Percentiles rank a stretch among this genome's conserved stretches.
Evolutionary conservation across 2,113 vertebrate genomes (phyloP).

Genomic region (Petrocephalus microphthalmus): DNA sequence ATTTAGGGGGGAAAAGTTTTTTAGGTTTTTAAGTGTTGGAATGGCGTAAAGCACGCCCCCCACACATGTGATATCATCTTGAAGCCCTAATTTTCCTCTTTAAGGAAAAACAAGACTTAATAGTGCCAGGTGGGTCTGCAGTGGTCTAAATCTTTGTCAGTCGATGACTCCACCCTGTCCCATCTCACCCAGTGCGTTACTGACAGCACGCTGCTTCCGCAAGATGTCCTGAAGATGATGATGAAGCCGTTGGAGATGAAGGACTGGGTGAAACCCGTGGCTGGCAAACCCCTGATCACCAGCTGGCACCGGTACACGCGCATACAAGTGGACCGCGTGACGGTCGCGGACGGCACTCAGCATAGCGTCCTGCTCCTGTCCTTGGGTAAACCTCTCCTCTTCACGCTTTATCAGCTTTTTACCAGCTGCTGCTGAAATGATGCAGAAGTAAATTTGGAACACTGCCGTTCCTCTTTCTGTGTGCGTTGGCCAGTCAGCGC

Average conservation of each 20-base stretch:
- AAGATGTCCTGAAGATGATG: constrained; percentile 15
- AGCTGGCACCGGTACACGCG: constrained; percentile 48
- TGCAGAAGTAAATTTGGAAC: not conserved
- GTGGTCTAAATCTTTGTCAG: not conserved
- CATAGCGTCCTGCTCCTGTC: constrained; percentile 46
- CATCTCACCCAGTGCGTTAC: constrained; percentile 35
- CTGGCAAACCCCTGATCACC: constrained; percentile 33
- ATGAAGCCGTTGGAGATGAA: constrained; percentile 36
- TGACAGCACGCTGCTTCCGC: constrained; percentile 16
- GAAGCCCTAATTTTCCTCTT: not conserved
- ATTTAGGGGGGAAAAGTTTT: not conserved
- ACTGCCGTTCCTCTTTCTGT: not conserved
- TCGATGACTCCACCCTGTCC: not conserved
- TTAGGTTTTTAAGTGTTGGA: not conserved
- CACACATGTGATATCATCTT: not conserved
- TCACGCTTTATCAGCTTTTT: not conserved
- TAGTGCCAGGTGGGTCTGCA: not conserved
- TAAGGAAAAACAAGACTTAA: not conserved
- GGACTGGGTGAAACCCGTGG: constrained; percentile 32
- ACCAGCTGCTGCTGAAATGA: not conserved
- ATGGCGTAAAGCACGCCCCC: not conserved
- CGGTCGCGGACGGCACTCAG: rapidly evolving
- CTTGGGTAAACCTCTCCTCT: constrained; percentile 43
- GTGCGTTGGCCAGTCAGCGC: not conserved
- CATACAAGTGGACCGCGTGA: constrained; percentile 38